Base-by-base conservation (phyloP, 2,113 vertebrate species). In the Ancistrus triradiatus region DNA sequence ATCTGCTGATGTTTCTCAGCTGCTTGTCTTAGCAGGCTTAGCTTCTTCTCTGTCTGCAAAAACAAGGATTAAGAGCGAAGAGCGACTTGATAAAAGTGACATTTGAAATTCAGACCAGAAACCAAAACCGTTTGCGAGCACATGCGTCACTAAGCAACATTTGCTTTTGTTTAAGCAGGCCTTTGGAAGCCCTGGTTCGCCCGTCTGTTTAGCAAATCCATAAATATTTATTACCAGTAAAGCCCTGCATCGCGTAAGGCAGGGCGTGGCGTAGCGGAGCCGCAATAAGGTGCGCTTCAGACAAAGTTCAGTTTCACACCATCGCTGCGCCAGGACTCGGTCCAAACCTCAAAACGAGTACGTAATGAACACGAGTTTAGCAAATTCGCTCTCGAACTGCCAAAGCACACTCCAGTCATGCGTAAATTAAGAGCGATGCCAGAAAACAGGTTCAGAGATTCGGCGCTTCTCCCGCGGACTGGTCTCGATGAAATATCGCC, bases 1-100 rank as follows among this genome's bases (percentile, higher is more conserved):
- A 95, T 52, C 28, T 27, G 86, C 76, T 99, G 96, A 27, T 99
- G 96, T 44, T 91, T 95, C 58, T 85, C 75, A 7, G 92, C 85
- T 0, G 95, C 95, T 2, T 15, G 0, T 46, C 72, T 86, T 10
- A 99, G 88, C 7, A 92, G 27, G 9, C 55, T 79, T 14, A 91
- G 70, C 19, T 74, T 86, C 19, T 89, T 87, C 28, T 97, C 91
- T 33, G 10, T 85, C 94, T 98, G 46, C 31, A 33, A 28, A 57
- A 33, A 15, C 14, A 3, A 35, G 7, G 3, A 11, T 38, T 8
- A 33, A 18, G 21, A 35, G 21, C 10, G 11, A n/a, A 42, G 3
- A 13, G 2, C 14, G n/a, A 19, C 7, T 38, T 21, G 6, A 27
- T 2, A 6, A 25, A 8, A 46, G 5, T 47, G 17, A 56, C 40